Percentiles rank a stretch among this genome's conserved stretches.
Evolutionary conservation across 2,797 vertebrate species (phyloP).

Genomic region (Xerus rutilus): DNA sequence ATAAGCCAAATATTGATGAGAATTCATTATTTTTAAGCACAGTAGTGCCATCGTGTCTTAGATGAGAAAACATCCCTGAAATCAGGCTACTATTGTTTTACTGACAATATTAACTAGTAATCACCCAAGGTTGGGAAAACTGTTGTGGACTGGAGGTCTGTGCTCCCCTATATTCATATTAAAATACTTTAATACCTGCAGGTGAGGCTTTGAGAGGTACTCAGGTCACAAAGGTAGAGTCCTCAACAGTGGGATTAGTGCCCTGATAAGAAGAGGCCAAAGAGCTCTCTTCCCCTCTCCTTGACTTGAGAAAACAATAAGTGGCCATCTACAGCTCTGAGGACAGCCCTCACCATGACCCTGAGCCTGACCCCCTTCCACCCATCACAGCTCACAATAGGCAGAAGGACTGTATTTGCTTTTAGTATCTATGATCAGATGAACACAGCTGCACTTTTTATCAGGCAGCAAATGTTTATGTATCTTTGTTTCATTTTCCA

Average conservation of each 20-base stretch:
- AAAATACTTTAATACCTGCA: neutral
- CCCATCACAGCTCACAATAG: rapidly evolving
- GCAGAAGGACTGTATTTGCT: rapidly evolving
- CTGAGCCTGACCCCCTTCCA: too few species aligned
- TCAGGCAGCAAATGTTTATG: neutral
- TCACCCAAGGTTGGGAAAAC: neutral
- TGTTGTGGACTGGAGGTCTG: neutral
- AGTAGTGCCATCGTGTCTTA: neutral
- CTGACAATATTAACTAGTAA: neutral
- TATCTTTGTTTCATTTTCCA: neutral
- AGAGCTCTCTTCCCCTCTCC: neutral
- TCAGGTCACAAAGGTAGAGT: too few species aligned
- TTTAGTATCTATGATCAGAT: neutral
- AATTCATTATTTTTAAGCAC: neutral
- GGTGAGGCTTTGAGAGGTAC: neutral
- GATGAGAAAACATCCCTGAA: neutral
- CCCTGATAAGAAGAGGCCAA: neutral
- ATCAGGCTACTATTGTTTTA: neutral
- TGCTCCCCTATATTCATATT: neutral
- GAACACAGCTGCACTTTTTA: neutral
- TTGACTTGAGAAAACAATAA: neutral
- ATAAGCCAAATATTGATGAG: neutral
- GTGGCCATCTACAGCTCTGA: neutral
- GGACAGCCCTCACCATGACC: too few species aligned
- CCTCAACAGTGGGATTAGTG: neutral